These are phyloP conservation scores for Danionella dracula DNA, from an alignment of 2,797 vertebrate species.

Conservation along the genomic window DNA sequence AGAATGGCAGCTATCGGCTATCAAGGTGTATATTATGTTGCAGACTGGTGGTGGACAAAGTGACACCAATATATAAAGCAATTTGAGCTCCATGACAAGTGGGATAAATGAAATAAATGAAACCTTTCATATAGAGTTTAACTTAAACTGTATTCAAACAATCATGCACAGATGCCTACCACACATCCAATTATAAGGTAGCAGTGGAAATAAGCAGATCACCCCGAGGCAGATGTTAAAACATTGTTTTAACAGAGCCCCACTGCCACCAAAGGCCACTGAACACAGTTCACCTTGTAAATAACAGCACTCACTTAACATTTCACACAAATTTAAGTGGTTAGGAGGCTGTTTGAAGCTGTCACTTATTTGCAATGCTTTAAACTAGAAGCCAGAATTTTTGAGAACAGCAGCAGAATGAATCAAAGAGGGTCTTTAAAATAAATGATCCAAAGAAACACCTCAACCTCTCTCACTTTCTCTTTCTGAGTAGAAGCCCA, in stretches of 20 bases:
- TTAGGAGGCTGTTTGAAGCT: neutral
- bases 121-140: no score
- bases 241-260: neutral
- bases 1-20: no score
- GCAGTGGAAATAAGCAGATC: neutral
- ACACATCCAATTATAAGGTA: neutral
- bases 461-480: constrained; percentile 44
- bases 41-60: no score
- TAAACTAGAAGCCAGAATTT: neutral
- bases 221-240: neutral
- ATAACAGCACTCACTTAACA: neutral
- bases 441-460: constrained; percentile 48
- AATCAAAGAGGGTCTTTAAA: constrained; percentile 17
- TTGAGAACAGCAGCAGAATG: neutral
- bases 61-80: no score
- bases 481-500: constrained; percentile 33
- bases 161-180: no score
- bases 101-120: no score
- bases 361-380: neutral
- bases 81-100: no score
- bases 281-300: neutral
- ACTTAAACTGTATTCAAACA: neutral
- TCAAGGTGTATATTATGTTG: no score
- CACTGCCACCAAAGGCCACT: neutral
- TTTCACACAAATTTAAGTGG: neutral